Evolutionary conservation across 2,797 vertebrate genomes (phyloP).

Genomic region (Danio tinwini): DNA sequence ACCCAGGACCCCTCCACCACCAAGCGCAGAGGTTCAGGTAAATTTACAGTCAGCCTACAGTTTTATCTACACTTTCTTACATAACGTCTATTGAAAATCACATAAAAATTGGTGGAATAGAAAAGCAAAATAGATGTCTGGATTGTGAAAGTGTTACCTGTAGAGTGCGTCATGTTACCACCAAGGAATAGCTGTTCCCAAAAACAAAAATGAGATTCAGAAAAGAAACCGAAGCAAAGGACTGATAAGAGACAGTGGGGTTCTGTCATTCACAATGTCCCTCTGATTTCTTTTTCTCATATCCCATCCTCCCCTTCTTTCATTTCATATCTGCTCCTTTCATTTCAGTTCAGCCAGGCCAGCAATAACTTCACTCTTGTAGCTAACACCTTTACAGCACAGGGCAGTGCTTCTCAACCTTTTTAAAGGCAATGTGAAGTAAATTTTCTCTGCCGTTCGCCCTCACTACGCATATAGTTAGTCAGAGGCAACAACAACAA

Average conservation of each 20-base stretch:
- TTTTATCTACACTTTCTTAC: neutral
- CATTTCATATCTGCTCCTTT: conserved; percentile 62
- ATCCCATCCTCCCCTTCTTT: conserved; percentile 68
- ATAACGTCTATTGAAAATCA: conserved; percentile 6
- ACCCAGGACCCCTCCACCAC: conserved; percentile 98
- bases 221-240: conserved; percentile 64
- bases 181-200: neutral
- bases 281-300: conserved; percentile 70
- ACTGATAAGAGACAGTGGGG: conserved; percentile 81
- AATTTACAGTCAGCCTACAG: conserved; percentile 64
- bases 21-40: conserved; percentile 99
- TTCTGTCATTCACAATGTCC: conserved; percentile 76
- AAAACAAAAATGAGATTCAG: conserved; percentile 33
- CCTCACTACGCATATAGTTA: conserved; percentile 3
- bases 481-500: conserved; percentile 30
- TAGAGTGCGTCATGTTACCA: neutral
- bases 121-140: conserved; percentile 21
- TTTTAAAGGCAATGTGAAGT: conserved; percentile 33
- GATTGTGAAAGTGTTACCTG: conserved; percentile 29
- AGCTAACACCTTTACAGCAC: conserved; percentile 48
- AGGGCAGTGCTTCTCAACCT: conserved; percentile 36
- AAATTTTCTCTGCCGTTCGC: conserved; percentile 12
- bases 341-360: conserved; percentile 50
- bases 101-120: conserved; percentile 36
- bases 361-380: conserved; percentile 51